Base-by-base conservation (phyloP, 2,797 vertebrate genomes). In the Ctenopoma multispine region DNA sequence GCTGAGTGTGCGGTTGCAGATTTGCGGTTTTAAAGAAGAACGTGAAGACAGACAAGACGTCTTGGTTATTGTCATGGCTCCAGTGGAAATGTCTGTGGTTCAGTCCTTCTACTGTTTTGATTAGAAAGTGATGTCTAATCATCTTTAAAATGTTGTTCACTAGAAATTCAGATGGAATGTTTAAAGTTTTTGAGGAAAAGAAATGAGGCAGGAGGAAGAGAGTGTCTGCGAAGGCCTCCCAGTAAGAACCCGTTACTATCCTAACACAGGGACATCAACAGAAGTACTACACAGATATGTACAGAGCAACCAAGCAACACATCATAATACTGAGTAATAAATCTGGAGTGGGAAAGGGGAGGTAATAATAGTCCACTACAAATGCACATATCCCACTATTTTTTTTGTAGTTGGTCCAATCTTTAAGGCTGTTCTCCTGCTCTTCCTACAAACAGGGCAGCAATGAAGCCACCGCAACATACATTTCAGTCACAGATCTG, bases 241-340 rank as follows among this genome's bases (percentile, higher is more conserved):
- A 92, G 93, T 88, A 89, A 89, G 84, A 92, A 92, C 90, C 92
- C 92, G 4, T 84, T 79, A 86, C 89, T 89, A 93, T 71, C 78
- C 89, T 88, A 88, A 82, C 63, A 91, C 88, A 76, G 79, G 80
- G 85, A 93, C 90, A 84, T 87, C 79, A 89, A 91, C 89, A 83
- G 76, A 90, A 89, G 86, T 84, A 92, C 87, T 82, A 93, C 88
- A 92, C 87, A 89, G 88, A 90, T 88, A 89, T 92, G 82, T 90
- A 93, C 85, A 91, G 75, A 86, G 88, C 89, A 88, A 89, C 86
- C 81, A 89, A 90, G 90, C 89, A 85, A 89, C 89, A 92, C 89
- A 72, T 83, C 34, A 41, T 78, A 90, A 88, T 84, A 91, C 87
- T 70, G 72, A 86, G 79, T 89, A 84, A 84, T 89, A 90, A 86